phyloP scores from a whole-genome alignment of 2,888 invertebrate genomes.

The Drosophila colorata region DNA sequence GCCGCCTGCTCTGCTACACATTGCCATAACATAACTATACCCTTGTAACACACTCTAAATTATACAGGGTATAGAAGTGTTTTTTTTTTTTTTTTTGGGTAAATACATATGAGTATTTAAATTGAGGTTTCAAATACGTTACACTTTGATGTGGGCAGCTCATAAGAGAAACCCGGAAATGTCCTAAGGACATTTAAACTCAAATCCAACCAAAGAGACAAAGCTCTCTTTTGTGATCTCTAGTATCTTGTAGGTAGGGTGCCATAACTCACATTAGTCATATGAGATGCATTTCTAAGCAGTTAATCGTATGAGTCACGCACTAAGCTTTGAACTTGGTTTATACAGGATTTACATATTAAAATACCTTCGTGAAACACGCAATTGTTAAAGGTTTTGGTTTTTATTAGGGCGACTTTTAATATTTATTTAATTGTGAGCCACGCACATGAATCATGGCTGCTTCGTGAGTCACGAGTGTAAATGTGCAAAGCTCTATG shows the following conservation, averaged over 20 bases:
- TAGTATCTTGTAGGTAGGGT: not conserved
- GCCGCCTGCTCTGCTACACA: too few relatives aligned
- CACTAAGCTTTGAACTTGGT: conserved; percentile 13
- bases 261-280: conserved; percentile 12
- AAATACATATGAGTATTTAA: conserved; percentile 46
- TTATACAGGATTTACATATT: conserved; percentile 45
- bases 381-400: conserved; percentile 18
- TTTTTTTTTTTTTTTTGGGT: not conserved
- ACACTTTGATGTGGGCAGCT: conserved; percentile 64
- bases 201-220: not conserved
- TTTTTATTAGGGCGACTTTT: not conserved
- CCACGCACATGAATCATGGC: conserved; percentile 1
- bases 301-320: conserved; percentile 43
- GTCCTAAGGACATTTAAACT: conserved; percentile 23
- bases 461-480: conserved; percentile 33
- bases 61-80: conserved; percentile 9
- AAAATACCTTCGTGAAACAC: conserved; percentile 44
- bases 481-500: not conserved
- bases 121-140: conserved; percentile 52
- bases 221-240: conserved; percentile 1
- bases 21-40: not conserved
- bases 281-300: not conserved
- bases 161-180: conserved; percentile 5
- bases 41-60: not conserved
- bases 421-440: not conserved